Percentiles rank a stretch among this genome's conserved stretches.
phyloP scores from a whole-genome alignment of 2,797 vertebrate species.

The Pseudomugil gertrudae region DNA sequence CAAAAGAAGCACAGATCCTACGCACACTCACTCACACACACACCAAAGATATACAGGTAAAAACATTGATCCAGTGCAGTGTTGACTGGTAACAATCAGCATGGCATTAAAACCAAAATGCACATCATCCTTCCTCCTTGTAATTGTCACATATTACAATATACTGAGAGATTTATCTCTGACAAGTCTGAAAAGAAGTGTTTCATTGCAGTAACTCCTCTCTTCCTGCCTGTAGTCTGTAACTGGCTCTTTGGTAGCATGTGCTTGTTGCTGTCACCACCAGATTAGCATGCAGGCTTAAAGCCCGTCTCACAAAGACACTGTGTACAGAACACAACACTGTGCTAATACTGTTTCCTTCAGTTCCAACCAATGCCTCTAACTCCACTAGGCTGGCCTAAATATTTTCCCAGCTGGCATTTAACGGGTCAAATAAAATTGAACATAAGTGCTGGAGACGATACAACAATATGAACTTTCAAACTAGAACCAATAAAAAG shows the following conservation, averaged over 20 bases:
- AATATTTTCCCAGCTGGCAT: conserved; percentile 36
- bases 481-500: conserved; percentile 8
- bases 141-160: conserved; percentile 17
- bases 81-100: background rate
- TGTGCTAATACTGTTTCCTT: conserved; percentile 58
- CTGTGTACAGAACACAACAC: conserved; percentile 67
- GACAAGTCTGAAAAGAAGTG: conserved; percentile 53
- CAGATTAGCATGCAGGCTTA: conserved; percentile 76
- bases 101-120: background rate
- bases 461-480: conserved; percentile 21
- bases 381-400: conserved; percentile 20
- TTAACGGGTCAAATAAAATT: conserved; percentile 41
- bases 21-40: background rate
- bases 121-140: background rate
- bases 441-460: conserved; percentile 15
- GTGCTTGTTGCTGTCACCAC: conserved; percentile 73
- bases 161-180: conserved; percentile 13
- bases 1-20: conserved; percentile 10
- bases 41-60: background rate
- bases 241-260: conserved; percentile 66
- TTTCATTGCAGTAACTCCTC: conserved; percentile 63
- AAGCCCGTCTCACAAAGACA: conserved; percentile 72
- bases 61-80: background rate
- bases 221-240: conserved; percentile 56
- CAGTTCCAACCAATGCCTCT: conserved; percentile 49